These are phyloP conservation scores for Dipus sagitta DNA, from an alignment of 2,797 vertebrate species.

Conservation along the genomic window DNA sequence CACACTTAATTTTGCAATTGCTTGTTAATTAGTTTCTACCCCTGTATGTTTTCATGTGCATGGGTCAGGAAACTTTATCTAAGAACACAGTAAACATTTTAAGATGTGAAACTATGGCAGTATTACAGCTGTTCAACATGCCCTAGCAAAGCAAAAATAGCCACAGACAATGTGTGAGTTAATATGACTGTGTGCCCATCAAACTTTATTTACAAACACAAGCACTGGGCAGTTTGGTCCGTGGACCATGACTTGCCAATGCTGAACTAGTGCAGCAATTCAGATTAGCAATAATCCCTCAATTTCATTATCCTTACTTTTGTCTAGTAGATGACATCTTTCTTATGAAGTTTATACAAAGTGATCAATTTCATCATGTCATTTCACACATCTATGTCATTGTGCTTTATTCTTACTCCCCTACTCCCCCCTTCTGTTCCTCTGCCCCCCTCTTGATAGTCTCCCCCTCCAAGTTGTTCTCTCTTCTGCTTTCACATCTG, in stretches of 20 bases:
- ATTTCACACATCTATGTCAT: not conserved
- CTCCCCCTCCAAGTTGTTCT: not conserved
- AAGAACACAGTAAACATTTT: not conserved
- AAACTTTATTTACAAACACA: conserved; percentile 52
- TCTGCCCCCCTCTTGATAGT: not conserved
- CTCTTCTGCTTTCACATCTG: not conserved
- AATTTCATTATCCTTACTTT: not conserved
- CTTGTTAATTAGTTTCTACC: conserved; percentile 1
- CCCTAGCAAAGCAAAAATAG: not conserved
- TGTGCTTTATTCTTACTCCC: not conserved
- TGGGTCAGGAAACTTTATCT: not conserved
- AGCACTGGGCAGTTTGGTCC: not conserved
- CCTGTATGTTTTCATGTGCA: not conserved
- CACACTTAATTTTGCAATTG: not conserved
- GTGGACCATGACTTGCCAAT: not conserved
- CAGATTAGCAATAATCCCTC: not conserved
- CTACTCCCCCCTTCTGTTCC: not conserved
- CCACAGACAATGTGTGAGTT: conserved; percentile 20
- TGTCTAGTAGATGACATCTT: not conserved
- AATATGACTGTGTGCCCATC: not conserved
- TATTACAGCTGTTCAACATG: conserved; percentile 10
- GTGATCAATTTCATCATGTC: not conserved
- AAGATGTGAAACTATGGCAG: not conserved
- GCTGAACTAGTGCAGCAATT: not conserved
- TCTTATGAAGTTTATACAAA: not conserved